Evolutionary conservation across 2,797 vertebrate species (phyloP).

Genomic region (Centroberyx gerrardi): DNA sequence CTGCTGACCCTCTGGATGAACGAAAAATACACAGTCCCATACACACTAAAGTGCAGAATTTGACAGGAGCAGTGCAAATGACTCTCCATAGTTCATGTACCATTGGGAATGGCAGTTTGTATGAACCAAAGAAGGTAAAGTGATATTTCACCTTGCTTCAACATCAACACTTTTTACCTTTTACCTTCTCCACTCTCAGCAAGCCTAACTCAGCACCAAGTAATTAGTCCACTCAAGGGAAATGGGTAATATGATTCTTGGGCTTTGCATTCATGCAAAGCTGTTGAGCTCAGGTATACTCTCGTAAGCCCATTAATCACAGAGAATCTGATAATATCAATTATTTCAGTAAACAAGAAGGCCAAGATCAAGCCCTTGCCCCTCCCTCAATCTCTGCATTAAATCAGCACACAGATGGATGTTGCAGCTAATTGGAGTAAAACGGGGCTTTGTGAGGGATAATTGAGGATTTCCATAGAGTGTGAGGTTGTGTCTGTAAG

Average conservation of each 20-base stretch:
- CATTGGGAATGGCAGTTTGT: constrained; percentile 12
- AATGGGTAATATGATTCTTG: constrained; percentile 54
- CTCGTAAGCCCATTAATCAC: constrained; percentile 78
- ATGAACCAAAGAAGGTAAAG: constrained; percentile 17
- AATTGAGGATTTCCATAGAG: constrained; percentile 64
- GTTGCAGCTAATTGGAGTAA: constrained; percentile 77
- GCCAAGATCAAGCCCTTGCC: constrained; percentile 68
- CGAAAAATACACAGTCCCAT: not conserved
- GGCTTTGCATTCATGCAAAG: constrained; percentile 66
- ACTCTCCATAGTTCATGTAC: constrained; percentile 11
- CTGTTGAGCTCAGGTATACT: constrained; percentile 62
- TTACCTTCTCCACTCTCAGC: constrained; percentile 32
- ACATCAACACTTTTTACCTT: constrained; percentile 19
- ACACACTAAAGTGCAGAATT: not conserved
- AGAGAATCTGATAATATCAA: constrained; percentile 80
- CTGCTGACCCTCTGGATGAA: not conserved
- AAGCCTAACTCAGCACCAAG: constrained; percentile 43
- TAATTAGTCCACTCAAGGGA: constrained; percentile 72
- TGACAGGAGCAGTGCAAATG: not conserved
- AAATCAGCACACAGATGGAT: constrained; percentile 68
- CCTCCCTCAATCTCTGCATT: constrained; percentile 68
- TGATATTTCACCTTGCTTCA: constrained; percentile 25
- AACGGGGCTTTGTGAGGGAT: constrained; percentile 73
- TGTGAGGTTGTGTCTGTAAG: constrained; percentile 40
- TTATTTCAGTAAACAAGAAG: constrained; percentile 79